These are phyloP conservation scores for Eremophila alpestris DNA, from an alignment of 2,797 vertebrate genomes.

Conservation along the genomic window DNA sequence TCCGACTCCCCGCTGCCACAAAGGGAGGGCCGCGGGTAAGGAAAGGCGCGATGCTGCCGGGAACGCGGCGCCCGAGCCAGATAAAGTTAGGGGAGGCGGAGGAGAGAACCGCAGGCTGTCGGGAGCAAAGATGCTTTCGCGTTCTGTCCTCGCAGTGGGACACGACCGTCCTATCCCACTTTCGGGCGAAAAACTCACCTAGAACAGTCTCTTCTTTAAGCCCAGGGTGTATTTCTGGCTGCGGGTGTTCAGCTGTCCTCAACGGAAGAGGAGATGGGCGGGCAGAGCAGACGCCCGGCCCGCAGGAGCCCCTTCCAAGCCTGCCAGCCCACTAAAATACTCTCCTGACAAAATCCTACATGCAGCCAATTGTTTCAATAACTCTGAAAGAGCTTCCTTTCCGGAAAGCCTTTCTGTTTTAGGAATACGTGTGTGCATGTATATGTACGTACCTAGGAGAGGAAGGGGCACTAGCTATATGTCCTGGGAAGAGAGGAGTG, in stretches of 20 bases:
- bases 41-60: not conserved
- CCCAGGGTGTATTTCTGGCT: not conserved
- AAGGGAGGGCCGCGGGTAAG: not conserved
- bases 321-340: not conserved
- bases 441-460: not conserved
- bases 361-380: not conserved
- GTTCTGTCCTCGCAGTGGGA: not conserved
- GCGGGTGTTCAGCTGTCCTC: not conserved
- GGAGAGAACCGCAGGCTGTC: not conserved
- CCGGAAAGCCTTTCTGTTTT: not conserved
- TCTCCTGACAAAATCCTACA: not conserved
- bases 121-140: not conserved
- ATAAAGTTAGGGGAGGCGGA: not conserved
- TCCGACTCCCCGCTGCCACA: not conserved
- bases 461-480: not conserved
- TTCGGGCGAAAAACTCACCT: not conserved
- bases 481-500: not conserved
- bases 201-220: not conserved
- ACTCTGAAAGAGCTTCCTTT: not conserved
- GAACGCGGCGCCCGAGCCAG: not conserved
- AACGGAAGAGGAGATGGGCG: not conserved
- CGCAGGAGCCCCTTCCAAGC: not conserved
- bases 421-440: not conserved
- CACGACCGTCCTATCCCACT: not conserved
- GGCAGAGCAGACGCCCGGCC: not conserved